These are phyloP conservation scores for Nicator chloris DNA, from an alignment of 2,113 vertebrate species.

Conservation along the genomic window DNA sequence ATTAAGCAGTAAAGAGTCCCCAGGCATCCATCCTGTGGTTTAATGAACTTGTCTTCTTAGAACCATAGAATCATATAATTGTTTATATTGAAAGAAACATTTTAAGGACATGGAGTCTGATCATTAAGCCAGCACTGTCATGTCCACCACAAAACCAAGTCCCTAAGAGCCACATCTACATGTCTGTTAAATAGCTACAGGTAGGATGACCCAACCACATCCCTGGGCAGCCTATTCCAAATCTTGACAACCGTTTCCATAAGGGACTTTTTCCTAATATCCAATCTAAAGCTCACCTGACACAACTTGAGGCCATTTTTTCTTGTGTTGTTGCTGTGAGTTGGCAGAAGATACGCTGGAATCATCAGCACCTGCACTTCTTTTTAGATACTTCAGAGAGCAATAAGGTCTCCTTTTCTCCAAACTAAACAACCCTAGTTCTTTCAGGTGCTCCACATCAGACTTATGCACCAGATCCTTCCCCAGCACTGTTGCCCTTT, in stretches of 20 bases:
- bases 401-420: neutral
- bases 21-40: neutral
- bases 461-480: neutral
- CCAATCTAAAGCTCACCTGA: neutral
- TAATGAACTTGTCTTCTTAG: neutral
- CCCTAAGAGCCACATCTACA: neutral
- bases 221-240: neutral
- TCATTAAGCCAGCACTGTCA: neutral
- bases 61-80: neutral
- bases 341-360: no score
- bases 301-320: neutral
- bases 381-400: neutral
- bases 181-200: neutral
- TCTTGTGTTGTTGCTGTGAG: neutral
- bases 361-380: no score
- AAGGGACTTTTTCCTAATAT: neutral
- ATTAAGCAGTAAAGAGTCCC: neutral
- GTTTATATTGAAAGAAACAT: neutral
- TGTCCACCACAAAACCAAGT: neutral
- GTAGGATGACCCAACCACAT: neutral
- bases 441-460: neutral
- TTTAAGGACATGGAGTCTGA: neutral
- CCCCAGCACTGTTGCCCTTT: fast-evolving
- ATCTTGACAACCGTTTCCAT: no score
- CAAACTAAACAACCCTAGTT: neutral